Percentiles rank a stretch among this genome's conserved stretches.
phyloP scores from a whole-genome alignment of 1,140 invertebrate genomes.

The Heterodera carotae region DNA sequence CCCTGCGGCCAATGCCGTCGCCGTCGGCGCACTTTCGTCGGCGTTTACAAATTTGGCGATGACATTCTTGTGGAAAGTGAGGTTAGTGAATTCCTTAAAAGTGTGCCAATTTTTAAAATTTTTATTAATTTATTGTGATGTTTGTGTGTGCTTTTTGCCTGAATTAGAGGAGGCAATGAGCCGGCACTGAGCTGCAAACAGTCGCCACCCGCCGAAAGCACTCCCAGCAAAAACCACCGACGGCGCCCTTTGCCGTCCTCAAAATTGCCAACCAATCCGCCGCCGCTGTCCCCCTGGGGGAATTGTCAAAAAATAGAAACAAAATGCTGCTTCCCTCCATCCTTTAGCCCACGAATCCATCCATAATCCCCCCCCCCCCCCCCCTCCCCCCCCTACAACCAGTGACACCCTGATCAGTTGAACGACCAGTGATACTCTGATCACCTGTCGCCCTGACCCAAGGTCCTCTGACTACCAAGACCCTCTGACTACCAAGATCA shows the following conservation, averaged over 20 bases:
- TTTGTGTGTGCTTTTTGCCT: background rate
- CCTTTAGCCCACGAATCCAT: background rate
- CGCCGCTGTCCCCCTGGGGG: conserved; percentile 22
- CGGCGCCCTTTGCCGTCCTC: conserved; percentile 12
- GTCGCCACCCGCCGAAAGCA: conserved; percentile 4
- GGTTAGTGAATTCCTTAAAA: background rate
- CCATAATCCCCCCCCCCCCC: background rate
- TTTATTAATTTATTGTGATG: too few relatives aligned
- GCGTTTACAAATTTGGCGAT: background rate
- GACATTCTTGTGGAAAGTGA: background rate
- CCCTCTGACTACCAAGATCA: too few relatives aligned
- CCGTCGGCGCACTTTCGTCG: background rate
- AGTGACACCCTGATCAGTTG: too few relatives aligned
- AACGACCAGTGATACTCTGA: too few relatives aligned
- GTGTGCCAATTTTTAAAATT: background rate
- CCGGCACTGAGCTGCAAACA: background rate
- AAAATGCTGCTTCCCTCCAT: background rate
- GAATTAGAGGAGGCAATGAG: background rate
- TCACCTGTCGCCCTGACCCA: too few relatives aligned
- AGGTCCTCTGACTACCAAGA: too few relatives aligned
- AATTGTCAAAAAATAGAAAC: background rate
- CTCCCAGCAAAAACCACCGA: conserved; percentile 19
- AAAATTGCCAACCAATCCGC: conserved; percentile 17
- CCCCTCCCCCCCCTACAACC: too few relatives aligned
- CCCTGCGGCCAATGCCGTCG: too few relatives aligned